Conservation (phyloP, 2,888 invertebrate genomes). For the Ptilodon capucinus region DNA sequence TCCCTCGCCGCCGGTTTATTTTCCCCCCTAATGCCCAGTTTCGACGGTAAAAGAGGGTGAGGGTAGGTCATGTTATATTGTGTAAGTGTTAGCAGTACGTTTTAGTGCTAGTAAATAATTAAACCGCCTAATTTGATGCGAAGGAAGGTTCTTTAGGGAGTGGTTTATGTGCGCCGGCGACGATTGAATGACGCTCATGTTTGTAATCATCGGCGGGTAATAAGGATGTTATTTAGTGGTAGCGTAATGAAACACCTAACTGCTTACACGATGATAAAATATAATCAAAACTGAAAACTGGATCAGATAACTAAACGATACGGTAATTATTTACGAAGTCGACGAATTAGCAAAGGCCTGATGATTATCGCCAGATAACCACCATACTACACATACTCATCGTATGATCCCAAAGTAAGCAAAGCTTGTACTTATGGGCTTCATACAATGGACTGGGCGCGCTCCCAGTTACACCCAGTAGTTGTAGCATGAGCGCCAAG, state of each 20-base stretch:
- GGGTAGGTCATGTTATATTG: slow-evolving; percentile 59
- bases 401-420: too few species aligned
- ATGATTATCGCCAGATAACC: too few species aligned
- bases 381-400: too few species aligned
- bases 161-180: slow-evolving; percentile 65
- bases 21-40: slow-evolving; percentile 29
- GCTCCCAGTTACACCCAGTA: too few species aligned
- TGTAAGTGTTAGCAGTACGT: slow-evolving; percentile 59
- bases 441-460: too few species aligned
- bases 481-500: too few species aligned
- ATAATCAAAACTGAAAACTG: too few species aligned
- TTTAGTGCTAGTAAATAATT: slow-evolving; percentile 80
- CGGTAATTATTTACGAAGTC: too few species aligned
- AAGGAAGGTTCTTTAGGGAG: slow-evolving; percentile 56
- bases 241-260: background rate
- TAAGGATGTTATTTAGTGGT: slow-evolving; percentile 3
- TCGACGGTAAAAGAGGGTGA: slow-evolving; percentile 34
- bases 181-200: slow-evolving; percentile 57
- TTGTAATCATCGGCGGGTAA: slow-evolving; percentile 40
- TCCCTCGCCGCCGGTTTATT: slow-evolving; percentile 48
- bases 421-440: too few species aligned
- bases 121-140: slow-evolving; percentile 79
- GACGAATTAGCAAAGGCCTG: too few species aligned
- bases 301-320: too few species aligned
- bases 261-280: background rate